Evolutionary conservation across 30 jellyfish, hydroid and myxozoan species (phyloP).

Genomic region (Pelagia noctiluca): DNA sequence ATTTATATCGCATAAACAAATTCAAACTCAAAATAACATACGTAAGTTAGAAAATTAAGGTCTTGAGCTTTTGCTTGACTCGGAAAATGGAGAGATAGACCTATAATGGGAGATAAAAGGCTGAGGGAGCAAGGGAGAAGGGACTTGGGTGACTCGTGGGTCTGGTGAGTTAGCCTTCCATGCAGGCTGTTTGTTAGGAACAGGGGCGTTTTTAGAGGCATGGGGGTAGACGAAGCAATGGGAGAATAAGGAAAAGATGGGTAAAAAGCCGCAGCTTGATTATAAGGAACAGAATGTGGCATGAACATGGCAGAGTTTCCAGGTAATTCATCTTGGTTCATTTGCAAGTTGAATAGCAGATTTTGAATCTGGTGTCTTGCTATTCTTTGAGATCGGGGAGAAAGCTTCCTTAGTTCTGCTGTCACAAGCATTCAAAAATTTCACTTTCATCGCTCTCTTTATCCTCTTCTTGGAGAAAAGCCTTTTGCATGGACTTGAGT

Average conservation of each 20-base stretch:
- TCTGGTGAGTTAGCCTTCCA: neutral
- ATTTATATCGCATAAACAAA: neutral
- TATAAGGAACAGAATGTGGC: neutral
- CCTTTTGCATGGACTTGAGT: conserved; percentile 7
- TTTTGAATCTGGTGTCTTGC: conserved; percentile 39
- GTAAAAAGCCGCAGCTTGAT: conserved; percentile 32
- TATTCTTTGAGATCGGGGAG: conserved; percentile 29
- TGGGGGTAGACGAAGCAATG: neutral
- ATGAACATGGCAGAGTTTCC: neutral
- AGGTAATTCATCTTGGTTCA: conserved; percentile 30
- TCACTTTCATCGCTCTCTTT: conserved; percentile 2
- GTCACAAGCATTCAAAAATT: conserved; percentile 45
- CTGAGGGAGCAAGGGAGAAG: neutral
- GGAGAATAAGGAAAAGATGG: neutral
- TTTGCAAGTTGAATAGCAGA: conserved; percentile 25
- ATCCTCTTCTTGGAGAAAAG: conserved; percentile 3
- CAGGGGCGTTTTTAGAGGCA: conserved; percentile 5
- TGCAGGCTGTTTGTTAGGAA: conserved; percentile 15
- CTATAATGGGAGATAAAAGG: neutral
- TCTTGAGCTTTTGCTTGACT: neutral
- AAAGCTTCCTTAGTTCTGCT: conserved; percentile 20
- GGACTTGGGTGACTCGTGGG: neutral
- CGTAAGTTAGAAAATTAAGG: no score
- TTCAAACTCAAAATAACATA: no score
- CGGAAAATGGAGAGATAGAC: neutral